Evolutionary conservation across 1,140 invertebrate genomes (phyloP).

Genomic region (Drosophila watanabei): DNA sequence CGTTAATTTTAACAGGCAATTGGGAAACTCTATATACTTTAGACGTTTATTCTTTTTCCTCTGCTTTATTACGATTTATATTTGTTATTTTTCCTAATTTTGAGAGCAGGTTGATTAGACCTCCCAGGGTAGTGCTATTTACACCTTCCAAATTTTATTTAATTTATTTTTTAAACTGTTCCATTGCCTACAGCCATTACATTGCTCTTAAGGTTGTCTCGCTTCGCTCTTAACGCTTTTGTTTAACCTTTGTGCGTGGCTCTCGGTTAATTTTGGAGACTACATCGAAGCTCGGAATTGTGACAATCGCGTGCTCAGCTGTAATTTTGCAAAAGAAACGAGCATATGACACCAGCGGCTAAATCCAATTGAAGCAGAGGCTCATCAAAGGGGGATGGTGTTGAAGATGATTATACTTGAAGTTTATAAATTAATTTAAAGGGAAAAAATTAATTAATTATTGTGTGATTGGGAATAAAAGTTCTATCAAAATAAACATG

Average conservation of each 20-base stretch:
- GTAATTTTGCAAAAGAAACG: conserved; percentile 51
- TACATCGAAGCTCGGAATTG: conserved; percentile 32
- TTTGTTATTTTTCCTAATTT: not conserved
- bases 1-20: conserved; percentile 56
- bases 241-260: conserved; percentile 29
- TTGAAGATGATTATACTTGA: not conserved
- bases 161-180: conserved; percentile 16
- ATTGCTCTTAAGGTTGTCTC: conserved; percentile 7
- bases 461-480: no score
- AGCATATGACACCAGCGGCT: conserved; percentile 64
- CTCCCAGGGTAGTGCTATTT: conserved; percentile 5
- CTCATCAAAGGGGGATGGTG: not conserved
- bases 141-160: not conserved
- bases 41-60: conserved; percentile 30
- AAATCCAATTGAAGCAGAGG: conserved; percentile 25
- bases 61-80: not conserved
- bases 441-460: no score
- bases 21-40: conserved; percentile 43
- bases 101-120: conserved; percentile 6
- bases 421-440: not conserved
- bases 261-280: conserved; percentile 14
- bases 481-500: no score
- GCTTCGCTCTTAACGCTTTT: conserved; percentile 10
- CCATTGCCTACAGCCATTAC: conserved; percentile 12
- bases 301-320: conserved; percentile 64